phyloP scores from a whole-genome alignment of 2,797 vertebrate genomes.

The Nyctibius grandis region DNA sequence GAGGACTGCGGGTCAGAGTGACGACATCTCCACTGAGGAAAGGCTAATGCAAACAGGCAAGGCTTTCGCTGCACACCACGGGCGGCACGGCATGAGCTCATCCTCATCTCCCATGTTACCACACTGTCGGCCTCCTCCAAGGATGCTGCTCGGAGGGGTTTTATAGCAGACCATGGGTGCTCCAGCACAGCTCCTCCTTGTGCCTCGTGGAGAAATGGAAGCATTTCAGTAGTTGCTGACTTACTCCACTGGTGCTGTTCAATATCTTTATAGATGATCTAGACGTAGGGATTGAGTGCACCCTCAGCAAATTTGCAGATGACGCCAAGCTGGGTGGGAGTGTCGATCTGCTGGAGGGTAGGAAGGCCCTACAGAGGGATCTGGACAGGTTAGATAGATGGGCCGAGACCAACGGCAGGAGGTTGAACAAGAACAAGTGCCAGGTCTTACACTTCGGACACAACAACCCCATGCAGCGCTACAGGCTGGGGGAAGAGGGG shows the following conservation, averaged over 20 bases:
- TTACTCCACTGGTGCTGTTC: background rate
- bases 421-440: no score
- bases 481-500: no score
- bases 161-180: fast-evolving
- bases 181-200: background rate
- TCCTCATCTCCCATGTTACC: fast-evolving
- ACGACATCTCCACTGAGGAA: background rate
- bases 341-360: no score
- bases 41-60: background rate
- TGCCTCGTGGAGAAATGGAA: fast-evolving
- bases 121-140: background rate
- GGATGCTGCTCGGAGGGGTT: background rate
- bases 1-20: background rate
- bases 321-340: no score
- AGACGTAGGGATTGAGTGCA: no score
- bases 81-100: background rate
- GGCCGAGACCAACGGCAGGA: no score
- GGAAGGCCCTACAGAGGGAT: no score
- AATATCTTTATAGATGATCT: no score
- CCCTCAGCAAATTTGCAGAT: no score
- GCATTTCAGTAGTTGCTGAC: background rate
- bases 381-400: no score
- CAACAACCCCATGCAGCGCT: no score
- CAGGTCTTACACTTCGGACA: no score
- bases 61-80: background rate